Conservation (phyloP, 2,888 invertebrate species). For the Dusona sp. region DNA sequence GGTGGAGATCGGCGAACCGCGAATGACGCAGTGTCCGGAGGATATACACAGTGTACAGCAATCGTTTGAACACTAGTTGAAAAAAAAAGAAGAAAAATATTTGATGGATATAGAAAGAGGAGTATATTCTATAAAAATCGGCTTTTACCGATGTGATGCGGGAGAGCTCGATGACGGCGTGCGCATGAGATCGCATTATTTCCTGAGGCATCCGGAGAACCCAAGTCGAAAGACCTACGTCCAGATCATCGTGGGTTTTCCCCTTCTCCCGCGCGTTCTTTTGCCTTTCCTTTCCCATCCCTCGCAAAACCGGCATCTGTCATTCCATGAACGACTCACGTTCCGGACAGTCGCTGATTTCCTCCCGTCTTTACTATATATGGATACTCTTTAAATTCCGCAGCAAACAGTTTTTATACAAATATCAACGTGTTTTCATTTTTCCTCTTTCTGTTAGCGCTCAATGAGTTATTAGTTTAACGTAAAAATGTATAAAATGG, state of each 20-base stretch:
- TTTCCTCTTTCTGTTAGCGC: background rate
- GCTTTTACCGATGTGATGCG: no score
- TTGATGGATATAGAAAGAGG: no score
- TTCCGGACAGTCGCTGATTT: slow-evolving; percentile 70
- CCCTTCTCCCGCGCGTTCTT: slow-evolving; percentile 8
- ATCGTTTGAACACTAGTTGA: slow-evolving; percentile 8
- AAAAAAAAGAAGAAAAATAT: background rate
- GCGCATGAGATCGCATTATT: slow-evolving; percentile 42
- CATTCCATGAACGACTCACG: slow-evolving; percentile 76
- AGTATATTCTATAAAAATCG: no score
- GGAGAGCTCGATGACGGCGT: slow-evolving; percentile 8
- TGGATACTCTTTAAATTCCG: background rate
- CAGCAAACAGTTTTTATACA: background rate
- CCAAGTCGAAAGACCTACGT: slow-evolving; percentile 31
- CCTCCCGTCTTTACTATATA: slow-evolving; percentile 20
- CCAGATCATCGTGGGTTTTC: slow-evolving; percentile 44
- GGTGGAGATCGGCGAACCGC: slow-evolving; percentile 74
- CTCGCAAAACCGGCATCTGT: slow-evolving; percentile 73
- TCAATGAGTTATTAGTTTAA: background rate
- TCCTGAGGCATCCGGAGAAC: slow-evolving; percentile 44
- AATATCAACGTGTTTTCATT: background rate
- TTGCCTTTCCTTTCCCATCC: slow-evolving; percentile 37
- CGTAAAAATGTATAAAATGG: slow-evolving; percentile 7
- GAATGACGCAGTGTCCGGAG: slow-evolving; percentile 68
- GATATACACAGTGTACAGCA: slow-evolving; percentile 54